Percentiles rank a stretch among this genome's conserved stretches.
Evolutionary conservation across 2,113 vertebrate species (phyloP).

Genomic region (Urocitellus parryii): DNA sequence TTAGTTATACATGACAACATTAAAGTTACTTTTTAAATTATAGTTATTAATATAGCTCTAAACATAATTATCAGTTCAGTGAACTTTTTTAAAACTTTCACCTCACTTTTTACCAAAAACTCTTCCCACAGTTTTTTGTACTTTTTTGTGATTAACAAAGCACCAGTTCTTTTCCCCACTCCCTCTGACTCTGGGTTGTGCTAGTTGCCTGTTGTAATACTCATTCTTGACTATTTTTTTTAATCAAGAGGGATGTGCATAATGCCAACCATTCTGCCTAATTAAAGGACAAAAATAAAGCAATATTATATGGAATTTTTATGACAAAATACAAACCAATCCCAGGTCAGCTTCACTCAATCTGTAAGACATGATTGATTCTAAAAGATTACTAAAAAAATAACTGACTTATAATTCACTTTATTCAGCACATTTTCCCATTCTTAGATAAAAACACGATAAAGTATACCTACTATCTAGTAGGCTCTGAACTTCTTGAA

Average conservation of each 20-base stretch:
- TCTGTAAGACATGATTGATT: too few relatives aligned
- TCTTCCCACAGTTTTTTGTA: constrained; percentile 29
- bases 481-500: background rate
- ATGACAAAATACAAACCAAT: constrained; percentile 15
- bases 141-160: constrained; percentile 21
- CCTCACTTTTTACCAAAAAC: constrained; percentile 2
- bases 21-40: constrained; percentile 1
- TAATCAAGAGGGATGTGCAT: background rate
- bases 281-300: constrained; percentile 44
- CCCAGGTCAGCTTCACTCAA: background rate
- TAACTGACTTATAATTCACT: constrained; percentile 14
- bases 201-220: background rate
- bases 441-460: constrained; percentile 37
- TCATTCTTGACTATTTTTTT: background rate
- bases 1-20: too few relatives aligned
- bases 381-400: background rate
- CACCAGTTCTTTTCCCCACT: background rate
- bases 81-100: background rate
- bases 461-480: background rate
- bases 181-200: background rate
- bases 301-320: background rate
- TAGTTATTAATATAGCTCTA: constrained; percentile 40
- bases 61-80: background rate
- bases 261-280: background rate
- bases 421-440: constrained; percentile 1